phyloP scores from a whole-genome alignment of 2,888 invertebrate genomes.

The Pollenia amentaria region DNA sequence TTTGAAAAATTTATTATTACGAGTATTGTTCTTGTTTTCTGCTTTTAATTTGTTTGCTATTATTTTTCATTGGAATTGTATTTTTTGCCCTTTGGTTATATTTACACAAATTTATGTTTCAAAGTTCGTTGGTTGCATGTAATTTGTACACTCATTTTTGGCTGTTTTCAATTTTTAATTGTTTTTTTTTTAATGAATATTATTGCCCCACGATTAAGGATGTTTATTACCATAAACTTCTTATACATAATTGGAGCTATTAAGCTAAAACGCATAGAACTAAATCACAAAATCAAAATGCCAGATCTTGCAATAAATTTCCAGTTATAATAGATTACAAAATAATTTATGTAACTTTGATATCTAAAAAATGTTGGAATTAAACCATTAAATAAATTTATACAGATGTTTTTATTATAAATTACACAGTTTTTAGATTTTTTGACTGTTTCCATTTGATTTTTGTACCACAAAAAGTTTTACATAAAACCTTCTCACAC shows the following conservation, averaged over 20 bases:
- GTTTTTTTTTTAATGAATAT: conserved; percentile 31
- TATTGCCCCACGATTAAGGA: conserved; percentile 12
- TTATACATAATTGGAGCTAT: conserved; percentile 20
- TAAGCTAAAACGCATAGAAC: conserved; percentile 5
- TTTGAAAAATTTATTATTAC: conserved; percentile 49
- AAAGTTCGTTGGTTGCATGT: conserved; percentile 60
- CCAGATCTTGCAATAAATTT: conserved; percentile 31
- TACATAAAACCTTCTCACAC: neutral
- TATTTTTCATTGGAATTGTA: conserved; percentile 41
- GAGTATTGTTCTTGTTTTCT: conserved; percentile 33
- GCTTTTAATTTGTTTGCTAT: conserved; percentile 5
- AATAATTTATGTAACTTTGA: conserved; percentile 37
- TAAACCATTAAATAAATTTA: conserved; percentile 14
- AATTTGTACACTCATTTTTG: neutral
- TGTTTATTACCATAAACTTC: conserved; percentile 21
- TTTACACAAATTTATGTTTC: conserved; percentile 54
- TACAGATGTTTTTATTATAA: conserved; percentile 35
- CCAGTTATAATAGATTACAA: conserved; percentile 34
- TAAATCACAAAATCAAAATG: conserved; percentile 27
- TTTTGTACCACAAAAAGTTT: neutral
- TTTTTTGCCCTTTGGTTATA: conserved; percentile 55
- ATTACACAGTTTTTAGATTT: conserved; percentile 21
- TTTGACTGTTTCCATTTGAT: neutral
- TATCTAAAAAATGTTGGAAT: neutral
- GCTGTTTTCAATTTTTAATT: conserved; percentile 42